Evolutionary conservation across 1,140 invertebrate genomes (phyloP).

Genomic region (Atta colombica): DNA sequence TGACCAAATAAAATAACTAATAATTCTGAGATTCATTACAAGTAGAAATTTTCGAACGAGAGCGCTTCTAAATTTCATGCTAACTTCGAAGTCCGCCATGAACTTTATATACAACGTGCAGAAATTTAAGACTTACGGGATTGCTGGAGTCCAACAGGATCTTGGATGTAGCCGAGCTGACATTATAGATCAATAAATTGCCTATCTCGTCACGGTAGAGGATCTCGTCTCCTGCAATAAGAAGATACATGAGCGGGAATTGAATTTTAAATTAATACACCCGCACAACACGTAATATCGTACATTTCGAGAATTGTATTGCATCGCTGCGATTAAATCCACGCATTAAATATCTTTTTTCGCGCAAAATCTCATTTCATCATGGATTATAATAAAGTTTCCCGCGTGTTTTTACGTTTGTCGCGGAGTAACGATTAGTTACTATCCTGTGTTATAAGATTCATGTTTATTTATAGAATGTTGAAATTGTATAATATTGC

Average conservation of each 20-base stretch:
- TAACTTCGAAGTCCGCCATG: neutral
- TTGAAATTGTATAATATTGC: too few species aligned
- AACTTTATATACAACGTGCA: conserved; percentile 2
- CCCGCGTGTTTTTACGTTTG: neutral
- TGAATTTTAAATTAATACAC: conserved; percentile 30
- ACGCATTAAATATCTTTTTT: neutral
- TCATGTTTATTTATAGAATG: neutral
- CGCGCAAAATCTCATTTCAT: conserved; percentile 8
- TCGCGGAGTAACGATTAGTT: neutral
- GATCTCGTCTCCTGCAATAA: conserved; percentile 83
- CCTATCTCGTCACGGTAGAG: conserved; percentile 82
- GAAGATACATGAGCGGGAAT: conserved; percentile 10
- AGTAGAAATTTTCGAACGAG: neutral
- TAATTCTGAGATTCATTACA: conserved; percentile 9
- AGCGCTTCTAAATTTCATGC: neutral
- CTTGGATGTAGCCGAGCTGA: conserved; percentile 69
- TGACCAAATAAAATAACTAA: neutral
- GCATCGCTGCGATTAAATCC: neutral
- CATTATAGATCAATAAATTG: conserved; percentile 82
- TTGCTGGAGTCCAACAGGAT: conserved; percentile 77
- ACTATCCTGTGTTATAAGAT: neutral
- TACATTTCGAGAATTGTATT: neutral
- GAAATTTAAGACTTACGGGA: conserved; percentile 75
- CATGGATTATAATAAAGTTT: conserved; percentile 3
- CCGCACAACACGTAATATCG: neutral